These are phyloP conservation scores for Archips xylosteana DNA, from an alignment of 2,888 invertebrate species.

Conservation along the genomic window DNA sequence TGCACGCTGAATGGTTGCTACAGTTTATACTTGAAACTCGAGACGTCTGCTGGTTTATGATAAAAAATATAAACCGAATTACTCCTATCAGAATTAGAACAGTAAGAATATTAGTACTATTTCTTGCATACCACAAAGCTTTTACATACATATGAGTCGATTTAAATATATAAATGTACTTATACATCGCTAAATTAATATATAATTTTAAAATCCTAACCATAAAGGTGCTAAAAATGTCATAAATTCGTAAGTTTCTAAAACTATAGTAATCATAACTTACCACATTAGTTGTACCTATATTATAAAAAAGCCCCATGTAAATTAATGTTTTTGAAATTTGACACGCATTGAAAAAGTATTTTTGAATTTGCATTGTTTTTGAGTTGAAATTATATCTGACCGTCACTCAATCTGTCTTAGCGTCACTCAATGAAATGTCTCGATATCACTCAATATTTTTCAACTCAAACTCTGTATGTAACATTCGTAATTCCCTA, in stretches of 20 bases:
- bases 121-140: background rate
- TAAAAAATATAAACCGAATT: background rate
- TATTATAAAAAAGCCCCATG: background rate
- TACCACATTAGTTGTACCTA: background rate
- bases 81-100: background rate
- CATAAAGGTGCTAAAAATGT: conserved; percentile 13
- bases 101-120: too few species aligned
- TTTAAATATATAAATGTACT: conserved; percentile 8
- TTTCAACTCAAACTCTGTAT: background rate
- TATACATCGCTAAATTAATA: background rate
- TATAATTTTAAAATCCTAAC: background rate
- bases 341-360: background rate
- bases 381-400: conserved; percentile 1
- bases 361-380: background rate
- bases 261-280: background rate
- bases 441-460: background rate
- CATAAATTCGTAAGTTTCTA: conserved; percentile 9
- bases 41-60: background rate
- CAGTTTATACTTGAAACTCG: background rate
- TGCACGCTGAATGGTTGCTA: background rate
- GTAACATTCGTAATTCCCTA: background rate
- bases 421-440: background rate
- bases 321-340: background rate
- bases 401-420: conserved; percentile 8
- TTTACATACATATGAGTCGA: background rate